Percentiles rank a stretch among this genome's conserved stretches.
Conservation (phyloP, 2,797 vertebrate genomes). For the Acanthopagrus latus region DNA sequence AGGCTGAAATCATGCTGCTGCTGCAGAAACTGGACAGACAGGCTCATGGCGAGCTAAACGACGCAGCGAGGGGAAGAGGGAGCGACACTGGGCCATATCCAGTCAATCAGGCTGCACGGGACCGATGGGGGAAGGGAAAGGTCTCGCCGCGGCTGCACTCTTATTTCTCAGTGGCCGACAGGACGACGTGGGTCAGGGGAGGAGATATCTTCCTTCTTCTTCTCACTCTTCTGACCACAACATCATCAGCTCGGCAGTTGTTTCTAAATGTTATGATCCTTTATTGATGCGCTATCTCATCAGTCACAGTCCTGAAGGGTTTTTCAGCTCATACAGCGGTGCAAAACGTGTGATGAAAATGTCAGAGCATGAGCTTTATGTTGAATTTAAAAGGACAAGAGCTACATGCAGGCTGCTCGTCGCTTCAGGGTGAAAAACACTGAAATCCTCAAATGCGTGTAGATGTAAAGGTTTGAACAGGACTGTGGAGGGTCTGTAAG, state of each 20-base stretch:
- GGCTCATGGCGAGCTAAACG: constrained; percentile 39
- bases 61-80: constrained; percentile 25
- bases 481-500: neutral
- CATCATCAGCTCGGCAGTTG: neutral
- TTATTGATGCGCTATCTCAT: neutral
- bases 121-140: constrained; percentile 43
- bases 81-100: constrained; percentile 51
- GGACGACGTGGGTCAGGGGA: constrained; percentile 27
- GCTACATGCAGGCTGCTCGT: neutral
- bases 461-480: neutral
- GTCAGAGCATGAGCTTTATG: neutral
- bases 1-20: constrained; percentile 32
- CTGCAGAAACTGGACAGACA: constrained; percentile 72
- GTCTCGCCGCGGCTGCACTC: constrained; percentile 24
- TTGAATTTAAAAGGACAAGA: neutral
- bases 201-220: neutral
- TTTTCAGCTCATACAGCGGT: neutral
- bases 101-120: constrained; percentile 72
- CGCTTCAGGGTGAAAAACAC: neutral
- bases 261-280: neutral
- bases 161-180: constrained; percentile 43
- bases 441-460: neutral
- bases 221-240: neutral
- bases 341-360: neutral
- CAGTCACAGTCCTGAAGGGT: too few relatives aligned